Evolutionary conservation across 2,797 vertebrate species (phyloP).

Genomic region (Melanitta fusca): DNA sequence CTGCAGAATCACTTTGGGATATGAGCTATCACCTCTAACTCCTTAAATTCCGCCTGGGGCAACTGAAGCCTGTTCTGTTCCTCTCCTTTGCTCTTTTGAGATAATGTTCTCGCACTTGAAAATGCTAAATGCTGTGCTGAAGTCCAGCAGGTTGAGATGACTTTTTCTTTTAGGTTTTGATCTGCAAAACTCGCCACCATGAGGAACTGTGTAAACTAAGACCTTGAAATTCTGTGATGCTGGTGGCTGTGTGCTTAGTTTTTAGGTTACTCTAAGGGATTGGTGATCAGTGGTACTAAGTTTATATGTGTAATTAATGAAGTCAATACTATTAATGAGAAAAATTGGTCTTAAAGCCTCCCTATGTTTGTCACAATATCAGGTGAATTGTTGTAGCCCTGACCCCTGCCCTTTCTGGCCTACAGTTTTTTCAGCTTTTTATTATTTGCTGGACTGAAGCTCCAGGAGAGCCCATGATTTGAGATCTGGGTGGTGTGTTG

Average conservation of each 20-base stretch:
- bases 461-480: not conserved
- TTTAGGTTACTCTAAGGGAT: not conserved
- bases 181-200: not conserved
- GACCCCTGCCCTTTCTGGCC: not conserved
- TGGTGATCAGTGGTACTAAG: not conserved
- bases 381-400: not conserved
- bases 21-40: not conserved
- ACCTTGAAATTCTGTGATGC: not conserved
- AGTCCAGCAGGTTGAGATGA: not conserved
- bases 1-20: not conserved
- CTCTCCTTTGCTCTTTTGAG: not conserved
- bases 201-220: not conserved
- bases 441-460: not conserved
- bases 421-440: not conserved
- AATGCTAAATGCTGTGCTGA: not conserved
- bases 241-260: not conserved
- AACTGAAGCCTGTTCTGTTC: not conserved
- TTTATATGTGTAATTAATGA: not conserved
- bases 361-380: not conserved
- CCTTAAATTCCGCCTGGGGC: not conserved
- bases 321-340: not conserved
- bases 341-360: not conserved
- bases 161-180: not conserved
- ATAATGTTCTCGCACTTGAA: not conserved
- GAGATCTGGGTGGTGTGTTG: not conserved